Percentiles rank a stretch among this genome's conserved stretches.
phyloP scores from a whole-genome alignment of 2,113 vertebrate species.

The Apus apus region DNA sequence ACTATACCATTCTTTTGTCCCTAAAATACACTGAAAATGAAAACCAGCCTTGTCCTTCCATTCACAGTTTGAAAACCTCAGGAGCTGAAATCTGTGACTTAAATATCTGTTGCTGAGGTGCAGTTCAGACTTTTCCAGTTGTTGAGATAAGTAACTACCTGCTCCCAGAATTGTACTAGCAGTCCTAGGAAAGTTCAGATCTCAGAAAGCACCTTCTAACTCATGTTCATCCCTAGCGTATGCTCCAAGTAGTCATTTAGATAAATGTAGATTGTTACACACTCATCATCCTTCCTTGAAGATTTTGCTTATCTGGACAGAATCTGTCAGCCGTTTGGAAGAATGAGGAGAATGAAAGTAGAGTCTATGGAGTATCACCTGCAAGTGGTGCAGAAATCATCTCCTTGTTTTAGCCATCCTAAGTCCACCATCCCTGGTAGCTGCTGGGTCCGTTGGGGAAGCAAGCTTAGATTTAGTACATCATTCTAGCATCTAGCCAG shows the following conservation, averaged over 20 bases:
- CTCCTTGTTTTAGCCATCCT: not conserved
- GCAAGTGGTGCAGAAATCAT: not conserved
- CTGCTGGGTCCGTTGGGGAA: not conserved
- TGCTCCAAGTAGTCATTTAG: not conserved
- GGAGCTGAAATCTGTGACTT: not conserved
- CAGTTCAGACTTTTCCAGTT: not conserved
- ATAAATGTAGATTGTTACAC: not conserved
- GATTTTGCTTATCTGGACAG: not conserved
- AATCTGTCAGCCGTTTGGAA: not conserved
- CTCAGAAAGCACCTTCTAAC: not conserved
- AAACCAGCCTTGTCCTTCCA: not conserved
- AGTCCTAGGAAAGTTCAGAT: not conserved
- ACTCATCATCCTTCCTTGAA: not conserved
- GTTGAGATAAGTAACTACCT: not conserved
- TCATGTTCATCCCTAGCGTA: not conserved
- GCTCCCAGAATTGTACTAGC: not conserved
- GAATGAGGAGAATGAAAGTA: not conserved
- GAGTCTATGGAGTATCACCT: not conserved
- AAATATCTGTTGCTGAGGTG: not conserved
- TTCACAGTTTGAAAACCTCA: not conserved
- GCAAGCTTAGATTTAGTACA: not conserved
- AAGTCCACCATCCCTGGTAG: not conserved
- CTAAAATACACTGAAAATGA: not conserved
- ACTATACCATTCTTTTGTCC: not conserved
- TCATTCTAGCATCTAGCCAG: conserved; percentile 27